Evolutionary conservation across 2,113 vertebrate species (phyloP), one percentile per base, ranked within the genome.

Genomic region (Thomomys bottae): DNA sequence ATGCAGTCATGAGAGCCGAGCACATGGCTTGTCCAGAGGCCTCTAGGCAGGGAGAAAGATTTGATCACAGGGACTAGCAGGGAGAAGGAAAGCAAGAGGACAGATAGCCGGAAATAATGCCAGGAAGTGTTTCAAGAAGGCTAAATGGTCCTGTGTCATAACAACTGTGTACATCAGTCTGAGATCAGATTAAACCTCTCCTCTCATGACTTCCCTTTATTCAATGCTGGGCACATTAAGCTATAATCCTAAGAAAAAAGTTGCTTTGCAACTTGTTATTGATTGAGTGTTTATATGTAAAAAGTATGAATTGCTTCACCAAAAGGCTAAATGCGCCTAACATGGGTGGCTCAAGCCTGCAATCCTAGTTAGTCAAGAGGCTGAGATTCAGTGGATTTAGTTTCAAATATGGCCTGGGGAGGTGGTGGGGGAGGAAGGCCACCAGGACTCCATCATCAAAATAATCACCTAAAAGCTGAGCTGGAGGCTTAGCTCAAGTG

Each of bases 241-340:
- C 12, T 75, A 81, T 45, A 57, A 64, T 68, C 23, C 38, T 64
- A n/a, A 79, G 38, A 17, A 57, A 67, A 70, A 83, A 79, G n/a
- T 66, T 28, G 26, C 15, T 85, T 73, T 70, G 36, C 72, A 70
- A 80, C 23, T 59, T 14, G n/a, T 77, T 68, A 72, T n/a, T 88
- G 64, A 77, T 91, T 78, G 71, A 38, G 4, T 70, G 28, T 73
- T 83, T 85, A 64, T 85, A 64, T 63, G 78, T 73, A 45, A 63
- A 88, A 76, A 80, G 28, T 20, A 34, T 21, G 23, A 26, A 64
- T 75, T 79, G n/a, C 14, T 95, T 54, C 36, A 14, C 17, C n/a
- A n/a, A n/a, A n/a, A n/a, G n/a, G n/a, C n/a, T n/a, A n/a, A n/a
- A n/a, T n/a, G n/a, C n/a, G 49, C 49, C 49, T 18, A 54, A 54